phyloP scores from a whole-genome alignment of 2,113 vertebrate genomes.

The Corynorhinus townsendii region DNA sequence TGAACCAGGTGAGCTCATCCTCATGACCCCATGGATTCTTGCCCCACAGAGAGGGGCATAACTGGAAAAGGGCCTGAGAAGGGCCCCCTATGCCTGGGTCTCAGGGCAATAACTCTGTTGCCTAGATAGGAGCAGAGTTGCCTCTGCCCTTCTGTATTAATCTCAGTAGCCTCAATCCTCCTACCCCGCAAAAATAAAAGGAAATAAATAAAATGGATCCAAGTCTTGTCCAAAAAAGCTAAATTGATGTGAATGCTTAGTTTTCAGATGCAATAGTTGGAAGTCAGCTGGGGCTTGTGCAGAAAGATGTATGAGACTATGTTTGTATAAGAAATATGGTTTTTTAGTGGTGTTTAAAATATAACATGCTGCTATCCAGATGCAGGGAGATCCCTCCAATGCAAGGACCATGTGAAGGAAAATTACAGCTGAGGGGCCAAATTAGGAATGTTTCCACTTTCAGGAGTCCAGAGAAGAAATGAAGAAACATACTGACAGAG shows the following conservation, averaged over 20 bases:
- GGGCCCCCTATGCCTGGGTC: too few species aligned
- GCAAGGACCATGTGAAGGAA: background rate
- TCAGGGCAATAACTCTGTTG: background rate
- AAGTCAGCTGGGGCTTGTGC: background rate
- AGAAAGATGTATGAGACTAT: background rate
- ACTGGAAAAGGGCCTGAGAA: background rate
- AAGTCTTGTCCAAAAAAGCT: conserved; percentile 32
- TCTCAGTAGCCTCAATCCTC: conserved; percentile 30
- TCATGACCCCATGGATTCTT: background rate
- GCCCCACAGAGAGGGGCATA: background rate
- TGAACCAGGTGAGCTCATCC: background rate
- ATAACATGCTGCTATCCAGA: background rate
- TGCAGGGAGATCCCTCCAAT: background rate
- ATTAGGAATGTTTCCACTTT: conserved; percentile 13
- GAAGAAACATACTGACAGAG: background rate
- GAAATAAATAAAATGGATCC: conserved; percentile 59
- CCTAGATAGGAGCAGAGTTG: background rate
- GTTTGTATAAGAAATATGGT: background rate
- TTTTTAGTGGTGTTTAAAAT: background rate
- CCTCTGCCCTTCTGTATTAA: conserved; percentile 19
- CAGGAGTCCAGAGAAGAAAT: background rate
- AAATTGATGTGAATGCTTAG: conserved; percentile 35
- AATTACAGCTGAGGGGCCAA: background rate
- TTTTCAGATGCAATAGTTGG: background rate
- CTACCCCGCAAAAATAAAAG: background rate